These are phyloP conservation scores for Leontocebus nigricollis DNA, from an alignment of 2,797 vertebrate species.

Conservation along the genomic window DNA sequence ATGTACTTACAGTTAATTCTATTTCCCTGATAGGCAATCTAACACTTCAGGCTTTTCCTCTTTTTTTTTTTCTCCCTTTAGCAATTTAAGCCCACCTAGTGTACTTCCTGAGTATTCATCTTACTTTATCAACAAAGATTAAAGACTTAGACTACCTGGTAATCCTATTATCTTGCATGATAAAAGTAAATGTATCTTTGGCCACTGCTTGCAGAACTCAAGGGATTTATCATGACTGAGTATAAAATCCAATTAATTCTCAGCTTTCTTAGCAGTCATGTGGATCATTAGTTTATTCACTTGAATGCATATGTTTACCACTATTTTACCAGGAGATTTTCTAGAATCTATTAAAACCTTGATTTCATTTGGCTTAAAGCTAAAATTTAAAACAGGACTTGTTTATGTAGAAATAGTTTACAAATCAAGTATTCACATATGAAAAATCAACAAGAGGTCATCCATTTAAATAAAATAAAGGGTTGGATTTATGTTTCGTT, in stretches of 20 bases:
- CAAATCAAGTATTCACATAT: not conserved
- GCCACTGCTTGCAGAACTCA: slow-evolving; percentile 71
- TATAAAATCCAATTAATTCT: slow-evolving; percentile 83
- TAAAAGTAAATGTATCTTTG: slow-evolving; percentile 81
- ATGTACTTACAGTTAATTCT: slow-evolving; percentile 3
- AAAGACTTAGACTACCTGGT: slow-evolving; percentile 77
- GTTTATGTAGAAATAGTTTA: slow-evolving; percentile 25
- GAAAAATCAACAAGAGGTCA: not conserved
- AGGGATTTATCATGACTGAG: slow-evolving; percentile 77
- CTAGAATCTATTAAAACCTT: slow-evolving; percentile 51
- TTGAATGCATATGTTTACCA: slow-evolving; percentile 70
- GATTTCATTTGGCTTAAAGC: slow-evolving; percentile 34
- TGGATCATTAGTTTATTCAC: slow-evolving; percentile 71
- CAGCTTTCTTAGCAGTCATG: slow-evolving; percentile 65
- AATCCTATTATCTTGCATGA: slow-evolving; percentile 82
- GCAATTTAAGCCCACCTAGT: slow-evolving; percentile 62
- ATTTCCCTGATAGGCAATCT: not conserved
- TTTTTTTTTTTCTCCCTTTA: slow-evolving; percentile 44
- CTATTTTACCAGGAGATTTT: slow-evolving; percentile 71
- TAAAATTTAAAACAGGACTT: slow-evolving; percentile 37
- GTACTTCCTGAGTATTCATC: slow-evolving; percentile 78
- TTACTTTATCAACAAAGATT: slow-evolving; percentile 83
- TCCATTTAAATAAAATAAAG: not conserved
- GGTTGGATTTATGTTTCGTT: not conserved
- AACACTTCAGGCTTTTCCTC: not conserved